Conservation (phyloP, 2,888 invertebrate species). For the Euspilapteryx auroguttella region DNA sequence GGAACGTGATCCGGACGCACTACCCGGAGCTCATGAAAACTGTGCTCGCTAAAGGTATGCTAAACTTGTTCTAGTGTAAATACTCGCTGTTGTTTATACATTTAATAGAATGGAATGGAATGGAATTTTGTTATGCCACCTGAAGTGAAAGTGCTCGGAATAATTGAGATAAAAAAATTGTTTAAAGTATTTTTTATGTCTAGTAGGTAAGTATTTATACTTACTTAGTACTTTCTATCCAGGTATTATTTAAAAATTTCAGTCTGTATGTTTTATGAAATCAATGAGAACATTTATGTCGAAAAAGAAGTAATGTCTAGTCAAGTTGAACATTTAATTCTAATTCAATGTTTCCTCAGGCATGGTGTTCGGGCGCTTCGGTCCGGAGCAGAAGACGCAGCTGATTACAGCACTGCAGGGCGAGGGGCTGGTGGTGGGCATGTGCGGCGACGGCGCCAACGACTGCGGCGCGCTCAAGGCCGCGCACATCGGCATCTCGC, state of each 20-base stretch:
- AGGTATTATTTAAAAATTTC: no score
- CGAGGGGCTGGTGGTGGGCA: conserved; percentile 69
- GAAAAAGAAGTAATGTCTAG: background rate
- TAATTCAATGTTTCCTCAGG: conserved; percentile 61
- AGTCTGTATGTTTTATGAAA: background rate
- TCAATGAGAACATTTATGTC: background rate
- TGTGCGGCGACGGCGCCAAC: conserved; percentile 79
- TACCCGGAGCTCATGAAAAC: conserved; percentile 72
- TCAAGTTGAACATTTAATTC: background rate
- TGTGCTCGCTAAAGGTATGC: conserved; percentile 49
- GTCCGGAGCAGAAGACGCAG: conserved; percentile 80
- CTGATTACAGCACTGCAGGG: conserved; percentile 71
- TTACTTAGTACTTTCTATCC: no score
- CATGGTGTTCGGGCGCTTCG: conserved; percentile 83
- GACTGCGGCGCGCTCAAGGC: conserved; percentile 89
- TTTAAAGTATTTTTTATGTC: background rate
- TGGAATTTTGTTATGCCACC: no score
- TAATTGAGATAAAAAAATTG: background rate
- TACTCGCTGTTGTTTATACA: no score
- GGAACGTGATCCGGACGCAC: conserved; percentile 69
- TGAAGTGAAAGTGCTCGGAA: no score
- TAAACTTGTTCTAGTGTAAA: background rate
- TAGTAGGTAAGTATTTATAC: background rate
- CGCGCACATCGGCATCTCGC: conserved; percentile 85
- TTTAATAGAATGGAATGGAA: no score